These are phyloP conservation scores for Uromys caudimaculatus DNA, from an alignment of 2,797 vertebrate species.

Conservation along the genomic window DNA sequence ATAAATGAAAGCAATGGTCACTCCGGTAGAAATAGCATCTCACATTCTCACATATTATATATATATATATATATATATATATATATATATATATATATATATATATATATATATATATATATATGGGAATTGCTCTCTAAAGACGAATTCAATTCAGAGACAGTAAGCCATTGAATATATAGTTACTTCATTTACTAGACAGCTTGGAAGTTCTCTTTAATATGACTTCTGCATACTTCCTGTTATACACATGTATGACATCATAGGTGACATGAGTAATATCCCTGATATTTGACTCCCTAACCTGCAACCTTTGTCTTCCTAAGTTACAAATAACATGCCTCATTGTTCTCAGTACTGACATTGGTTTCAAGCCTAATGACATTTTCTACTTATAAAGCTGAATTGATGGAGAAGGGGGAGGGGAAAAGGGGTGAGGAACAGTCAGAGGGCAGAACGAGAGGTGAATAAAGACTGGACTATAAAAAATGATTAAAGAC, in stretches of 20 bases:
- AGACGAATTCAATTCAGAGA: neutral
- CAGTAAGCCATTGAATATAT: neutral
- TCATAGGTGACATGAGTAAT: neutral
- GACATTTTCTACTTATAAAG: neutral
- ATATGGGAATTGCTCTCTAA: too few relatives aligned
- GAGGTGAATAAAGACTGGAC: too few relatives aligned
- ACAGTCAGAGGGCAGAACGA: too few relatives aligned
- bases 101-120: neutral
- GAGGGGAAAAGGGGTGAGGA: too few relatives aligned
- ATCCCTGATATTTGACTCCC: neutral
- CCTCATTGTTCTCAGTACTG: neutral
- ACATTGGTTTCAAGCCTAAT: neutral
- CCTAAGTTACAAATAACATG: neutral
- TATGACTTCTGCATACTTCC: neutral
- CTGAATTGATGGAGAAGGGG: neutral
- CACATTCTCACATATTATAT: neutral
- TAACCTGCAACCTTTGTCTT: neutral
- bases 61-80: too few relatives aligned
- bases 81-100: too few relatives aligned
- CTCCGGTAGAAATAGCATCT: neutral
- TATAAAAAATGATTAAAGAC: too few relatives aligned
- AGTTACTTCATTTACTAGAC: neutral
- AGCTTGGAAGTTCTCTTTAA: neutral
- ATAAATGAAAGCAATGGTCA: neutral
- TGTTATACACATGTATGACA: neutral